Evolutionary conservation across 2,113 vertebrate species (phyloP).

Genomic region (Zosterops borbonicus): DNA sequence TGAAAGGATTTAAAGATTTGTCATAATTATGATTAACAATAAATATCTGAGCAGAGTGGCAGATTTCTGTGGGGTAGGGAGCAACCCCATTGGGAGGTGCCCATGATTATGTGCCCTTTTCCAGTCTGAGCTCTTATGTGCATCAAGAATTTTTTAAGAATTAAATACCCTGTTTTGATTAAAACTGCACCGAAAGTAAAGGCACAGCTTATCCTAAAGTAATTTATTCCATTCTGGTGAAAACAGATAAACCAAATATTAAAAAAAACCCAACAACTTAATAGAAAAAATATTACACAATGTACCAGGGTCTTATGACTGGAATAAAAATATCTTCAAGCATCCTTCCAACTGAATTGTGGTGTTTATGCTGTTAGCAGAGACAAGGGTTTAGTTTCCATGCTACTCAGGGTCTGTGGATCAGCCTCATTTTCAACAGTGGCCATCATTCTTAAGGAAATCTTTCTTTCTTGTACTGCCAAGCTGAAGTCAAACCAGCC

Average conservation of each 20-base stretch:
- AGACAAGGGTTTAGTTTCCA: background rate
- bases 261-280: background rate
- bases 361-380: background rate
- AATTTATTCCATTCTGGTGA: background rate
- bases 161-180: background rate
- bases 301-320: background rate
- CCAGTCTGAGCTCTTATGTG: background rate
- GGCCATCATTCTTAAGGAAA: background rate
- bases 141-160: background rate
- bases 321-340: constrained; percentile 7
- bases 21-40: background rate
- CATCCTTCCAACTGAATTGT: background rate
- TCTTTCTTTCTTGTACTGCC: background rate
- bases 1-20: constrained; percentile 24
- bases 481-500: background rate
- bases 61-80: background rate
- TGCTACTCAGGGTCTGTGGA: background rate
- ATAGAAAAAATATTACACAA: background rate
- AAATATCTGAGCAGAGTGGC: constrained; percentile 1
- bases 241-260: background rate
- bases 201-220: background rate
- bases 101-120: background rate
- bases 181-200: background rate
- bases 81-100: background rate
- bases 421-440: background rate